Evolutionary conservation across 2,797 vertebrate genomes (phyloP), one percentile per base, ranked within the genome.

Genomic region (Gadopsis marmoratus): DNA sequence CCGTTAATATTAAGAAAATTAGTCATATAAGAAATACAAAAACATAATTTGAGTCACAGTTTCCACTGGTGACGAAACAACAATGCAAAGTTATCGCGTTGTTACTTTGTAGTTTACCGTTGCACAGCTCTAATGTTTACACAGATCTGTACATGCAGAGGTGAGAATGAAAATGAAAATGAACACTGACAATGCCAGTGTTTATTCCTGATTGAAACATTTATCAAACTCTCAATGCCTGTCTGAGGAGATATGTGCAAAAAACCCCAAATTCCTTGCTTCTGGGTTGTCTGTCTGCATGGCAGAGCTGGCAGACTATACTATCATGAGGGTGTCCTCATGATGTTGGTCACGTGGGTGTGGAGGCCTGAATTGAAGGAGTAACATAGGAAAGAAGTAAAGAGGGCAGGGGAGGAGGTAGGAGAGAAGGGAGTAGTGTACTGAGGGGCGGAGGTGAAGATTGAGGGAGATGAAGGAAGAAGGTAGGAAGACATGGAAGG

Each of bases 251-350:
- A 58, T 74, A 26, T 68, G 62, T 71, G 51, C 33, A 37, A 62
- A 39, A 69, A 74, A 45, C 50, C 26, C n/a, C n/a, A n/a, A 37
- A 3, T 45, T 62, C 10, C 29, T 60, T 62, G 71, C 62, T 78
- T 55, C 58, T 67, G 64, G 67, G 54, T 71, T 70, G 56, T 21
- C n/a, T 54, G 81, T 74, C 82, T 29, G 26, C 84, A 85, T 84
- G 87, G 89, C 66, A 83, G 81, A 84, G 82, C 78, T 86, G 88
- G 83, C 82, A 81, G 33, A 59, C 59, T n/a, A 26, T 43, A 26
- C 75, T 74, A 77, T 89, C 87, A 88, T 90, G 82, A 85, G 84
- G 78, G 65, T 48, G 80, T 86, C 81, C 78, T 80, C 73, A 86
- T 91, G 88, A 81, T 87, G 69, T 60, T 16, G 72, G 47, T 85